Evolutionary conservation across 2,797 vertebrate species (phyloP).

Genomic region (Cygnus olor): DNA sequence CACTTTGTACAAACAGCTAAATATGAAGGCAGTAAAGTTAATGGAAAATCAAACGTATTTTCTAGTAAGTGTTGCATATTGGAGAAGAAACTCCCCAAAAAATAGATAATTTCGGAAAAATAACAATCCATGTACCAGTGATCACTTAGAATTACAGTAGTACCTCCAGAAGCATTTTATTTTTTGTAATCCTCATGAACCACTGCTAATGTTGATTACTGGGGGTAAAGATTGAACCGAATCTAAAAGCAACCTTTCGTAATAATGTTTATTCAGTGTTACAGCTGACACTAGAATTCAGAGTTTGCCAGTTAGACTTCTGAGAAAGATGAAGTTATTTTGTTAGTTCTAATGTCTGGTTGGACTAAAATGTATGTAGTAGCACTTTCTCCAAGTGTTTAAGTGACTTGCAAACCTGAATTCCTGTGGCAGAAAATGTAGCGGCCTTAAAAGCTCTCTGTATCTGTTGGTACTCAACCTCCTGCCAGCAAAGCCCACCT

Average conservation of each 20-base stretch:
- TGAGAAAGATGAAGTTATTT: not conserved
- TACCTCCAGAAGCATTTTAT: not conserved
- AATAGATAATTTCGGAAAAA: not conserved
- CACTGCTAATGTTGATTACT: not conserved
- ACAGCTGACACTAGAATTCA: not conserved
- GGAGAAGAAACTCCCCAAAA: not conserved
- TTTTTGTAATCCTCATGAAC: not conserved
- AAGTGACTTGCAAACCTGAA: not conserved
- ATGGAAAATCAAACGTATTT: not conserved
- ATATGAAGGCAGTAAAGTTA: not conserved
- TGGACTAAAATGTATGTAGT: not conserved
- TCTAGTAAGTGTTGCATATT: not conserved
- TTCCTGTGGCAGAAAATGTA: not conserved
- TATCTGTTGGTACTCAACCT: not conserved
- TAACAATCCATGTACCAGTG: not conserved
- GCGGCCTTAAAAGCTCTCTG: not conserved
- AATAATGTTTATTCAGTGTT: not conserved
- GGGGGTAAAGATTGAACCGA: not conserved
- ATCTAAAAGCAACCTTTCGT: not conserved
- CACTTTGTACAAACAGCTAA: not conserved
- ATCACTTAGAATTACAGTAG: not conserved
- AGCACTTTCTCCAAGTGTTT: not conserved
- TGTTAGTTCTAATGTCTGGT: not conserved
- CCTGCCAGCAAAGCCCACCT: rapidly evolving
- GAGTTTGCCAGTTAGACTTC: not conserved